Base-by-base conservation (phyloP, 2,888 invertebrate genomes). In the Acrobasis repandana region DNA sequence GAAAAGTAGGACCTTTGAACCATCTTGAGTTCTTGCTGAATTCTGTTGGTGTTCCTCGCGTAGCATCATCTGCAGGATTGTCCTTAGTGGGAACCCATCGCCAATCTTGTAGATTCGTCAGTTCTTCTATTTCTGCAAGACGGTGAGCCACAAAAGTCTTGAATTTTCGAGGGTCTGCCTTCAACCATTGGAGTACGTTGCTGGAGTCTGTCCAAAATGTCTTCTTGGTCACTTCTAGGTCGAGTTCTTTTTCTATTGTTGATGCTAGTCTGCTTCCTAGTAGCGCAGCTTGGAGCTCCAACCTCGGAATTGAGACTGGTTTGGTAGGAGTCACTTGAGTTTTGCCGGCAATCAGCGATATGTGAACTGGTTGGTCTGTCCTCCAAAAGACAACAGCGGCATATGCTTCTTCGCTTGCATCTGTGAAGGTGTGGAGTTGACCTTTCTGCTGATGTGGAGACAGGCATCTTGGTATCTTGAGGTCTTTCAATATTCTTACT, bases 381-480 rank as follows among this genome's bases (percentile, higher is more conserved):
- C 16, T 3, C 47, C 47, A 48, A 48, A 8, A 48, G 4, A 9
- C 16, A 1, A 9, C 47, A 1, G 47, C 16, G 16, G 47, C 47
- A 15, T 48, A 48, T 4, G 47, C 47, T 2, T 48, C 47, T 16
- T 48, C 1, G 58, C 70, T 70, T n/a, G 69, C 72, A 56, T 71
- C 74, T 18, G 64, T 63, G 56, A 72, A 74, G 1, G 62, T 60
- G 58, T 73, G 77, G 4, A 58, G 52, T 16, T 65, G 51, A 20
- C 16, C 4, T 28, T 28, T n/a, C 1, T 4, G 5, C 33, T n/a
- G 11, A 18, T 18, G n/a, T 57, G 33, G n/a, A 56, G 34, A 34
- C 34, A 34, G 49, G 51, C 61, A 48, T 9, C 64, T 11, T 48
- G 60, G 61, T 33, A 68, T 34, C 34, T 34, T 34, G 6, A 34